Evolutionary conservation across 2,888 invertebrate genomes (phyloP), one percentile per base, ranked within the genome.

Genomic region (Monopis laevigella): DNA sequence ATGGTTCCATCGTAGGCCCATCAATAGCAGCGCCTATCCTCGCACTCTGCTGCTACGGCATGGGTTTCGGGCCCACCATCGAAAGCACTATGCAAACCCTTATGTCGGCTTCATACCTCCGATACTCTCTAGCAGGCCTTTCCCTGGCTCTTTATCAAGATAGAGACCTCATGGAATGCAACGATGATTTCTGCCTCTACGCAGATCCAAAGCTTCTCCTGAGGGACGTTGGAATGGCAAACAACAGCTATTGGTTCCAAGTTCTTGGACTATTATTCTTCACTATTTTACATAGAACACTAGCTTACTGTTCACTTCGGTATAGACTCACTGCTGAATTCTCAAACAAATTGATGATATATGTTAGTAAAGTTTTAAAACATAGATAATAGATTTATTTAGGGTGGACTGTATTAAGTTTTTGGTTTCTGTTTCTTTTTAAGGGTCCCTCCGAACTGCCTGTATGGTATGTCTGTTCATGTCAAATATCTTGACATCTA

Each of bases 91-190:
- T 86, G 85, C 67, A 60, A 46, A 56, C 72, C 0, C 52, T 86
- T 0, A 86, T 86, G 84, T 69, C 78, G 0, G 54, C 71, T 2
- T 85, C 85, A 1, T 92, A 86, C 58, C 73, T 90, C 12, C 83
- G 90, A 39, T 90, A 86, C 55, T 86, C 88, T 0, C 75, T 90
- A 41, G 83, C 87, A 5, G 89, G 88, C 35, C 84, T 70, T 51
- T 74, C 59, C 1, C 52, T 82, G 1, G 66, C 89, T 0, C 77
- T 90, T 43, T 87, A 87, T 45, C 67, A 83, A 43, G 75, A 86
- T 42, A 65, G 90, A 4, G 70, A 67, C 1, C 58, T 68, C 0
- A 69, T 92, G 69, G 77, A 84, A 5, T 91, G 91, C 53, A 63
- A 74, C 0, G 61, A 71, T n/a, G 74, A 78, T 0, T 78, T 82